Conservation (phyloP, 1,140 invertebrate species). For the Kradibia gibbosae region DNA sequence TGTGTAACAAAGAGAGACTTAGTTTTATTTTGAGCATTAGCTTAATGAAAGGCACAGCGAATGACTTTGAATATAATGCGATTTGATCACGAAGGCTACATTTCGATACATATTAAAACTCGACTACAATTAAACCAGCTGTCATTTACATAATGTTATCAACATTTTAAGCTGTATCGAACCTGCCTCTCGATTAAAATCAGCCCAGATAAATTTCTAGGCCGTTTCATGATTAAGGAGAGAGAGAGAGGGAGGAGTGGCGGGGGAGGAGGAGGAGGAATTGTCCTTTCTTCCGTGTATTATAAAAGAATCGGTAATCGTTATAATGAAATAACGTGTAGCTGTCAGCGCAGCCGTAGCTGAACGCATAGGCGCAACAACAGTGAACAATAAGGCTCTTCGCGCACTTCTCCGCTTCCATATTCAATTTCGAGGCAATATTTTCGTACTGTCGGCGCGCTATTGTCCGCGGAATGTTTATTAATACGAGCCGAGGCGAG, state of each 20-base stretch:
- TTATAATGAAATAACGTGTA: background rate
- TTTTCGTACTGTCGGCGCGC: constrained; percentile 31
- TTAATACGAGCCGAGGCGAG: constrained; percentile 30
- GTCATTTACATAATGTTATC: background rate
- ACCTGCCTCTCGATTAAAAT: background rate
- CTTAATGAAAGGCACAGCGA: background rate
- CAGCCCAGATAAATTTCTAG: too few relatives aligned
- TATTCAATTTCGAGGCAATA: constrained; percentile 39
- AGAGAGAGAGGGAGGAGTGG: background rate
- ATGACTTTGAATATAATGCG: background rate
- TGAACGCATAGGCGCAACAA: background rate
- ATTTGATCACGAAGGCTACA: background rate
- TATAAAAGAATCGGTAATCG: background rate
- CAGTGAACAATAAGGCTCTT: constrained; percentile 29
- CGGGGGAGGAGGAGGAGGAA: background rate
- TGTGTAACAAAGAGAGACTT: background rate
- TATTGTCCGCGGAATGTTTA: constrained; percentile 48
- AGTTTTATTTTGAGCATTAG: background rate
- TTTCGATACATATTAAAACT: background rate
- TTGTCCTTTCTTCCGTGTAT: background rate
- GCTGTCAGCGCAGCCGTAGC: background rate
- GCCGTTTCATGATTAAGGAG: background rate
- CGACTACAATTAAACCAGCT: background rate
- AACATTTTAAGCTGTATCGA: background rate
- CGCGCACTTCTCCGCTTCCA: background rate